A percentile compares a stretch with the other conserved stretches of the same genome.
Conservation (phyloP, 2,797 vertebrate species). For the Clarias laeviceps region DNA sequence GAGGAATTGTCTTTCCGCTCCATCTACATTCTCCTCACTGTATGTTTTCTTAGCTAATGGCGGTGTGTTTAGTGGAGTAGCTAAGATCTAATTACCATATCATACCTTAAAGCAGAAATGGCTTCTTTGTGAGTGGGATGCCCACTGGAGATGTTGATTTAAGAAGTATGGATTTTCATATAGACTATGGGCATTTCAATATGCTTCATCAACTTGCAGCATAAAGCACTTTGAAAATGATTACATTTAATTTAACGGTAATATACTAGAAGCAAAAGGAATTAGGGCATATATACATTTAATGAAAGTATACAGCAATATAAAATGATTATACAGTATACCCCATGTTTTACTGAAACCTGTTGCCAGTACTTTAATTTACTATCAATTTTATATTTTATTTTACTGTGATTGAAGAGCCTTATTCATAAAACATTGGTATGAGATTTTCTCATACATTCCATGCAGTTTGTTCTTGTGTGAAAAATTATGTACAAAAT, state of each 20-base stretch:
- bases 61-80: constrained; percentile 6
- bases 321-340: neutral
- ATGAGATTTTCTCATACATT: neutral
- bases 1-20: neutral
- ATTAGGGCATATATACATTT: too few species aligned
- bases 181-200: constrained; percentile 1
- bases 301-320: too few species aligned
- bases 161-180: neutral
- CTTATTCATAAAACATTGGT: neutral
- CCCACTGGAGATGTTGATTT: constrained; percentile 1
- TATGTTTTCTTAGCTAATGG: constrained; percentile 27
- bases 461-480: neutral
- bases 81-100: constrained; percentile 22
- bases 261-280: neutral
- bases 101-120: neutral
- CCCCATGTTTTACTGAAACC: neutral
- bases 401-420: neutral
- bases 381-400: neutral
- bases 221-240: neutral
- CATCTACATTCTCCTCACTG: neutral
- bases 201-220: neutral
- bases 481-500: neutral
- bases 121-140: neutral
- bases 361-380: neutral
- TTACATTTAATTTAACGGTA: neutral